phyloP scores from a whole-genome alignment of 2,113 vertebrate species.

The Ageneiosus marmoratus region DNA sequence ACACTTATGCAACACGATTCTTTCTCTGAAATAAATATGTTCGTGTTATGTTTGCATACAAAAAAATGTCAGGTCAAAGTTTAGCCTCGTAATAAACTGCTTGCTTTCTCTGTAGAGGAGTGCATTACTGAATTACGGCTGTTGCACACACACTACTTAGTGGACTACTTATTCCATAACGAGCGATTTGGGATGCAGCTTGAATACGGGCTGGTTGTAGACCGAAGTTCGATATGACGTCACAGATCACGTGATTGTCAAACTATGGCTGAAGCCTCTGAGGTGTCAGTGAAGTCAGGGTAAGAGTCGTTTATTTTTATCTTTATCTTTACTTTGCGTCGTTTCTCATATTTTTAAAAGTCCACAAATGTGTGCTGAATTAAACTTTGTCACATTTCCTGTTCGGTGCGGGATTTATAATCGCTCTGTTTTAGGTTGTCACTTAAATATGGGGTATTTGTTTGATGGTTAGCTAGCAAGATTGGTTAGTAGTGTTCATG shows the following conservation, averaged over 20 bases:
- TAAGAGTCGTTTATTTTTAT: neutral
- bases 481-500: neutral
- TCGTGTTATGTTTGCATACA: neutral
- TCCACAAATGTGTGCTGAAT: neutral
- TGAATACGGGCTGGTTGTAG: neutral
- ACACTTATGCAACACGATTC: neutral
- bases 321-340: neutral
- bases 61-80: neutral
- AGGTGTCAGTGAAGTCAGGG: neutral
- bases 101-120: neutral
- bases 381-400: no score
- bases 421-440: neutral
- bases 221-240: constrained; percentile 6
- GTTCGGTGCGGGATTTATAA: no score
- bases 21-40: neutral
- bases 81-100: neutral
- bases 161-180: neutral
- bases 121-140: neutral
- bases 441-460: no score
- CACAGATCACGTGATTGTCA: neutral
- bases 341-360: neutral
- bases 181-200: neutral
- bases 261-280: constrained; percentile 13
- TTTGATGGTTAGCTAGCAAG: neutral
- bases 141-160: neutral